These are phyloP conservation scores for Ceratosolen fusciceps DNA, from an alignment of 1,140 invertebrate genomes.

Conservation along the genomic window DNA sequence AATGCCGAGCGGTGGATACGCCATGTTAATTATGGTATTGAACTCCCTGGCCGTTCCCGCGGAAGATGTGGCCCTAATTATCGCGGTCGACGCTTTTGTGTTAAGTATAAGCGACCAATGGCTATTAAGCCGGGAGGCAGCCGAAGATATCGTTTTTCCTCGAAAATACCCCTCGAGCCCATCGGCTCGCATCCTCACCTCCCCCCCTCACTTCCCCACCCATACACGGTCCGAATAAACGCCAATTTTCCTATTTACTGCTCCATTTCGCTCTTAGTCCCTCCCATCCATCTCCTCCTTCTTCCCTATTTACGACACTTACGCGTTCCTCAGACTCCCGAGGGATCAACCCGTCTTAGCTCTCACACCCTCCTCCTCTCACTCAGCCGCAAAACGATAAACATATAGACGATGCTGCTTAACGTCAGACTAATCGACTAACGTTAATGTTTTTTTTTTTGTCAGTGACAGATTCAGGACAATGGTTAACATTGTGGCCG, in stretches of 20 bases:
- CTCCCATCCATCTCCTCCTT: too few species aligned
- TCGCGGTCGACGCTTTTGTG: conserved; percentile 85
- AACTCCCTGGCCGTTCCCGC: conserved; percentile 81
- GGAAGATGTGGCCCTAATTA: conserved; percentile 80
- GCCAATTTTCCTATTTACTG: too few species aligned
- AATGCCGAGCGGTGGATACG: conserved; percentile 81
- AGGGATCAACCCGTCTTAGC: too few species aligned
- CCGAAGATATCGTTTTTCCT: neutral
- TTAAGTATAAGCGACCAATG: conserved; percentile 68
- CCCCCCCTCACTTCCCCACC: neutral
- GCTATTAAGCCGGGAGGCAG: neutral
- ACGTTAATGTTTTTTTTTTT: conserved; percentile 56
- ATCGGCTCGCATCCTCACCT: neutral
- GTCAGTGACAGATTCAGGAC: conserved; percentile 95
- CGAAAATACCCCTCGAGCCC: neutral
- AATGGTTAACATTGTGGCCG: conserved; percentile 96
- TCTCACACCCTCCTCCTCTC: too few species aligned
- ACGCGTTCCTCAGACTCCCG: too few species aligned
- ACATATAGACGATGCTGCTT: too few species aligned
- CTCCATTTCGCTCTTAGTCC: too few species aligned
- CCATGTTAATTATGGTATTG: conserved; percentile 84
- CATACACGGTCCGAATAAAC: too few species aligned
- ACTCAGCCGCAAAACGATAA: too few species aligned
- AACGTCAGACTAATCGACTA: too few species aligned
- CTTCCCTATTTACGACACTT: too few species aligned